Percentiles rank a stretch among this genome's conserved stretches.
Conservation (phyloP, 2,888 invertebrate species). For the Ophion obscuratus region DNA sequence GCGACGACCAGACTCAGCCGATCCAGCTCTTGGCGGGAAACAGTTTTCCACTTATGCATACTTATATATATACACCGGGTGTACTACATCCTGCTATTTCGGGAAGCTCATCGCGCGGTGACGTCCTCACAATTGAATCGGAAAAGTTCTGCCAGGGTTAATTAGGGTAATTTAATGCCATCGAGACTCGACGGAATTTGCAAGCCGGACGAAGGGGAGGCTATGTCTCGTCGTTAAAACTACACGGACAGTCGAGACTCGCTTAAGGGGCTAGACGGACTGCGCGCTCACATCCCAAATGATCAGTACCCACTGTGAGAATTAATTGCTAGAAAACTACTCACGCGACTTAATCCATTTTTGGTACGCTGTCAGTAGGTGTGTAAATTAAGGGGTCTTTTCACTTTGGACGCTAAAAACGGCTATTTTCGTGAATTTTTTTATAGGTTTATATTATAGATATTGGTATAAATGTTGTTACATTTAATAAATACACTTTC, state of each 20-base stretch:
- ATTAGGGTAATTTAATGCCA: slow-evolving; percentile 51
- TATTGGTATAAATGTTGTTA: too few relatives aligned
- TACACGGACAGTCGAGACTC: slow-evolving; percentile 10
- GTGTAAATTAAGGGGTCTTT: not conserved
- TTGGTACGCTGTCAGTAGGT: not conserved
- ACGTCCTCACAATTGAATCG: slow-evolving; percentile 50
- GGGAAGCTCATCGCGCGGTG: slow-evolving; percentile 19
- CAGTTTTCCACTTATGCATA: slow-evolving; percentile 36
- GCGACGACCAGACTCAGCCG: slow-evolving; percentile 5
- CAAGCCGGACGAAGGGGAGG: not conserved
- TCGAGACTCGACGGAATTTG: slow-evolving; percentile 30
- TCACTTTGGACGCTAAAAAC: too few relatives aligned
- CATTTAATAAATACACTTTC: too few relatives aligned
- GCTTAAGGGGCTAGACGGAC: not conserved
- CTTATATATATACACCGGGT: not conserved
- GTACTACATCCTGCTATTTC: slow-evolving; percentile 26
- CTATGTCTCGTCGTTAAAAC: not conserved
- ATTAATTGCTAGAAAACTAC: not conserved
- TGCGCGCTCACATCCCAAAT: not conserved
- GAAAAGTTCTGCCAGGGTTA: slow-evolving; percentile 53
- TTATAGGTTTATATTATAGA: too few relatives aligned
- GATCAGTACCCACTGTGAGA: not conserved
- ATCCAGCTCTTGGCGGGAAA: slow-evolving; percentile 8
- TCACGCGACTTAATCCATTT: not conserved
- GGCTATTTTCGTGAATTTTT: too few relatives aligned